These are phyloP conservation scores for Catocala nupta DNA, from an alignment of 2,888 invertebrate species.

Conservation along the genomic window DNA sequence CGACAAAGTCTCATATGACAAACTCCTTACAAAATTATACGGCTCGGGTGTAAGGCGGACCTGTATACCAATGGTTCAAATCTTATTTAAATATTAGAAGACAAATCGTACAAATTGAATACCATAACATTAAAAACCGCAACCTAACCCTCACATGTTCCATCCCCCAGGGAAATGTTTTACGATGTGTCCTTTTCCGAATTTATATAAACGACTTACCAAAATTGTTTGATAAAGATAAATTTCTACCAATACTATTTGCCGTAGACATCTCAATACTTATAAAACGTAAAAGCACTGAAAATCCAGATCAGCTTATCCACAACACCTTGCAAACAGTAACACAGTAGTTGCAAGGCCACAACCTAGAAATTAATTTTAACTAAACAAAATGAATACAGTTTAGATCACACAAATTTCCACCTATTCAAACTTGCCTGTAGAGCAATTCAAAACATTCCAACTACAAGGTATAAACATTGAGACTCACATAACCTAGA, in stretches of 20 bases:
- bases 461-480: background rate
- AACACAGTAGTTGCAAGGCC: no score
- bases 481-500: slow-evolving; percentile 9
- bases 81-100: background rate
- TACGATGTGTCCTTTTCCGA: background rate
- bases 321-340: no score
- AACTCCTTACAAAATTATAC: no score
- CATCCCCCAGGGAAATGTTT: background rate
- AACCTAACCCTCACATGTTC: background rate
- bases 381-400: slow-evolving; percentile 7
- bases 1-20: no score
- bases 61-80: no score
- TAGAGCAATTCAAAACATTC: background rate
- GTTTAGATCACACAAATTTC: slow-evolving; percentile 2
- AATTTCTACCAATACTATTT: no score
- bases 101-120: background rate
- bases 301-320: no score
- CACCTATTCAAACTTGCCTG: background rate
- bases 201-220: slow-evolving; percentile 3
- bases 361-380: background rate
- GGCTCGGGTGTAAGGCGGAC: no score
- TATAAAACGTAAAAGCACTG: background rate
- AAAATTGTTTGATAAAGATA: background rate
- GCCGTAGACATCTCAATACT: background rate
- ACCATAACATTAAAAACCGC: background rate